These are phyloP conservation scores for Euzetes globulus DNA, from an alignment of 2,888 invertebrate genomes.

Conservation along the genomic window DNA sequence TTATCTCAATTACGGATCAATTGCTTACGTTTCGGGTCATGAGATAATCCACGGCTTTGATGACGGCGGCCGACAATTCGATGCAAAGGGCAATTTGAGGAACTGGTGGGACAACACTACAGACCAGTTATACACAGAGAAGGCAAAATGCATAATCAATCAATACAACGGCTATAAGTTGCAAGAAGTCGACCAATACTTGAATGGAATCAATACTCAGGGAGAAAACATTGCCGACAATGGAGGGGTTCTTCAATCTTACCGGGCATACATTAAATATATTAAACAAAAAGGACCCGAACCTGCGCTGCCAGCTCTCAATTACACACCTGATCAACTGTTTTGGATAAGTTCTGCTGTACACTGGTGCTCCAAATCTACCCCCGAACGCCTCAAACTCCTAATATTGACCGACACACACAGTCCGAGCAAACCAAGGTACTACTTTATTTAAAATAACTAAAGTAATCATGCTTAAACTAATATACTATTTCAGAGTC, in stretches of 20 bases:
- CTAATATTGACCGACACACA: conserved; percentile 20
- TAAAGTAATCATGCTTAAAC: background rate
- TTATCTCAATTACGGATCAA: conserved; percentile 51
- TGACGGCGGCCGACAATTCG: conserved; percentile 48
- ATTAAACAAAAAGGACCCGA: conserved; percentile 31
- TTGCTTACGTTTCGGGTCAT: conserved; percentile 84
- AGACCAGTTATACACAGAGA: conserved; percentile 52
- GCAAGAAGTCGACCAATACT: conserved; percentile 64
- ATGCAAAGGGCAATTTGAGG: conserved; percentile 39
- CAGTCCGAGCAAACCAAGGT: conserved; percentile 42
- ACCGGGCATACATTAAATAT: conserved; percentile 60
- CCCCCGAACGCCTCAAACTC: conserved; percentile 20
- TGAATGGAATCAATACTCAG: conserved; percentile 84
- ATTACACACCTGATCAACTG: conserved; percentile 55
- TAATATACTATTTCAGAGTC: conserved; percentile 52
- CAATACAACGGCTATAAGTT: conserved; percentile 40
- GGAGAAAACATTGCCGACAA: conserved; percentile 94
- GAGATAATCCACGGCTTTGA: conserved; percentile 68
- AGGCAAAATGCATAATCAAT: conserved; percentile 39
- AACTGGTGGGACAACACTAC: conserved; percentile 41
- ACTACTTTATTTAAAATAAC: background rate
- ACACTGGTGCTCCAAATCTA: conserved; percentile 45
- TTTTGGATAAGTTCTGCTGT: conserved; percentile 78
- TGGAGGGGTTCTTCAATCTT: conserved; percentile 84
- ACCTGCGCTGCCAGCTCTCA: conserved; percentile 37